Conservation (phyloP, 2,113 vertebrate genomes). For the Nibea albiflora region DNA sequence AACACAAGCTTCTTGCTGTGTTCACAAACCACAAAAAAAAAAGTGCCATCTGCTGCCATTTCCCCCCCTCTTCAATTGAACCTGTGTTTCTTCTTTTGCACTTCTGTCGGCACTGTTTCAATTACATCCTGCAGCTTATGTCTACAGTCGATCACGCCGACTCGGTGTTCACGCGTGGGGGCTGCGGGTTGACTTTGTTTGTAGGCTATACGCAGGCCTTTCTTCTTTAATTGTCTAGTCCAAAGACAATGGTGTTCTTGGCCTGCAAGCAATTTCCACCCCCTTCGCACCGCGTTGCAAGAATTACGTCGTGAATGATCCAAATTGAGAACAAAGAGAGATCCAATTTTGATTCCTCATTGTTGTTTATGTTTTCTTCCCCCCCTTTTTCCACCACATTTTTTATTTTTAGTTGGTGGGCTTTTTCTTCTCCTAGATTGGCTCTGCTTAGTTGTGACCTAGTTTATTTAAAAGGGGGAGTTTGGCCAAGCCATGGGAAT, state of each 20-base stretch:
- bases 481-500: conserved; percentile 74
- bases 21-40: conserved; percentile 65
- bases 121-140: conserved; percentile 81
- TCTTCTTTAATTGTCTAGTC: conserved; percentile 69
- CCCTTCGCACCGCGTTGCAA: conserved; percentile 46
- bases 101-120: conserved; percentile 79
- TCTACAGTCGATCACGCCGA: conserved; percentile 79
- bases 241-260: conserved; percentile 76
- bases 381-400: conserved; percentile 45
- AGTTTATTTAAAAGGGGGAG: conserved; percentile 75
- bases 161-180: conserved; percentile 62
- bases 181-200: conserved; percentile 69
- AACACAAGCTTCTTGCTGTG: conserved; percentile 62
- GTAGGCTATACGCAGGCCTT: conserved; percentile 69
- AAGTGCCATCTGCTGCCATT: conserved; percentile 79
- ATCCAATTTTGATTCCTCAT: conserved; percentile 70
- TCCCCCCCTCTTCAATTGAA: conserved; percentile 65
- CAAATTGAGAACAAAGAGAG: conserved; percentile 71
- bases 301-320: conserved; percentile 67
- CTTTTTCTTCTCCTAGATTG: conserved; percentile 70
- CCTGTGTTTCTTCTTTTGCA: conserved; percentile 70
- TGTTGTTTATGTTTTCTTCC: conserved; percentile 46
- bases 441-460: conserved; percentile 79
- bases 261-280: conserved; percentile 64
- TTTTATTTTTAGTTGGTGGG: conserved; percentile 72